A percentile compares a stretch with the other conserved stretches of the same genome.
phyloP scores from a whole-genome alignment of 1,140 invertebrate genomes.

The Calliphora vicina region DNA sequence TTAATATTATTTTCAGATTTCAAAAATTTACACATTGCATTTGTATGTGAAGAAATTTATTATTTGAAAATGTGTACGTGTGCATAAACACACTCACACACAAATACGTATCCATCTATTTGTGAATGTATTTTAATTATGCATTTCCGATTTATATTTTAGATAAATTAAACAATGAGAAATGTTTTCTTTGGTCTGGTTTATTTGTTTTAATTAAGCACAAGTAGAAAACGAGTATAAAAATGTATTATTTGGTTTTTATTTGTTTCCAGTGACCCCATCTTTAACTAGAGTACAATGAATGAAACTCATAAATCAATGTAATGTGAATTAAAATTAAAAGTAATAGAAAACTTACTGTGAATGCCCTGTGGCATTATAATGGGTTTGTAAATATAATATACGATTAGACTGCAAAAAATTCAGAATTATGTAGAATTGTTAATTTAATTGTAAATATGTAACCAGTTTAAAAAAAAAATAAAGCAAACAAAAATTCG shows the following conservation, averaged over 20 bases:
- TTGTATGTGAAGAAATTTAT: constrained; percentile 4
- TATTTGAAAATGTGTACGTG: neutral
- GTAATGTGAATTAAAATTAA: neutral
- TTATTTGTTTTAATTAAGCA: constrained; percentile 23
- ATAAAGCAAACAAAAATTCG: too few species aligned
- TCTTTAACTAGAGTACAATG: constrained; percentile 20
- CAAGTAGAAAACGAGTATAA: constrained; percentile 8
- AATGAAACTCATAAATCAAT: neutral
- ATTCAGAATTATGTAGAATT: too few species aligned
- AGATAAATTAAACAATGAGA: constrained; percentile 18
- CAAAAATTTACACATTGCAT: neutral
- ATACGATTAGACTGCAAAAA: too few species aligned
- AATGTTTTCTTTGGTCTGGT: constrained; percentile 7
- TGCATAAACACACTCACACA: neutral
- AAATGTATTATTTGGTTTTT: constrained; percentile 11
- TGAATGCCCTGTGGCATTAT: too few species aligned
- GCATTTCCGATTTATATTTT: constrained; percentile 29
- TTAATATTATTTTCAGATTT: neutral
- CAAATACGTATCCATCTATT: neutral
- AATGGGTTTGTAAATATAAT: too few species aligned
- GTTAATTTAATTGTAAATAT: too few species aligned
- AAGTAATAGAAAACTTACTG: too few species aligned
- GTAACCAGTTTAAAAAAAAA: too few species aligned
- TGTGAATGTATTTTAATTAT: constrained; percentile 28
- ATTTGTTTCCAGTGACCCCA: constrained; percentile 3